A percentile compares a stretch with the other conserved stretches of the same genome.
Conservation (phyloP, 2,113 vertebrate species). For the Oryzias woworae region DNA sequence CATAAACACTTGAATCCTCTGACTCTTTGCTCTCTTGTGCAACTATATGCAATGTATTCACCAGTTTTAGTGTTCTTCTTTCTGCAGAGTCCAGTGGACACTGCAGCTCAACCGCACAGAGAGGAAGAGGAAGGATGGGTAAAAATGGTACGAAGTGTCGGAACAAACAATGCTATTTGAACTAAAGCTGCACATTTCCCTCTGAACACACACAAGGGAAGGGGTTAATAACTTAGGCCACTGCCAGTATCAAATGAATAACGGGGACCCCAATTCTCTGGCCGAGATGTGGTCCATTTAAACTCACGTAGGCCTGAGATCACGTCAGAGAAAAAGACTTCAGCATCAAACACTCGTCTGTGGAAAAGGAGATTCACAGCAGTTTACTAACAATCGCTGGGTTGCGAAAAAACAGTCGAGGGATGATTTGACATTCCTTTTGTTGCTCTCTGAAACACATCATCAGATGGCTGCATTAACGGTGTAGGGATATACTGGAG, state of each 20-base stretch:
- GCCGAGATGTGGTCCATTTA: conserved; percentile 36
- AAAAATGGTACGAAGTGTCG: conserved; percentile 37
- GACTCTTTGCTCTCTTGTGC: conserved; percentile 85
- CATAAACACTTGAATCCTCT: conserved; percentile 82
- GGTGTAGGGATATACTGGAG: conserved; percentile 53
- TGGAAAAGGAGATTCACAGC: conserved; percentile 48
- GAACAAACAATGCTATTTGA: conserved; percentile 50
- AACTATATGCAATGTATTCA: conserved; percentile 93
- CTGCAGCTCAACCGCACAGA: conserved; percentile 60
- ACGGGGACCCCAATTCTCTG: conserved; percentile 52
- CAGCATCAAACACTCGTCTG: conserved; percentile 36
- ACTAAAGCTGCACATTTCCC: conserved; percentile 55
- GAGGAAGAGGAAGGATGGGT: conserved; percentile 54
- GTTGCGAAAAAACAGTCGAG: conserved; percentile 86
- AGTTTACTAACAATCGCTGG: conserved; percentile 52
- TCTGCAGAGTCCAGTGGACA: conserved; percentile 84
- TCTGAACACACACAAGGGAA: conserved; percentile 38
- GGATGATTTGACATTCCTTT: conserved; percentile 87
- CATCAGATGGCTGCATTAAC: conserved; percentile 53
- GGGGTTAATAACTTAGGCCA: conserved; percentile 38
- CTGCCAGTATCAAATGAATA: conserved; percentile 51
- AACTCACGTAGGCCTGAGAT: conserved; percentile 56
- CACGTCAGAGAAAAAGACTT: conserved; percentile 35
- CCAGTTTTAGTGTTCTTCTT: conserved; percentile 93
- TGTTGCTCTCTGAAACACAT: conserved; percentile 83